Conservation (phyloP, 2,113 vertebrate species). For the Euleptes europaea region DNA sequence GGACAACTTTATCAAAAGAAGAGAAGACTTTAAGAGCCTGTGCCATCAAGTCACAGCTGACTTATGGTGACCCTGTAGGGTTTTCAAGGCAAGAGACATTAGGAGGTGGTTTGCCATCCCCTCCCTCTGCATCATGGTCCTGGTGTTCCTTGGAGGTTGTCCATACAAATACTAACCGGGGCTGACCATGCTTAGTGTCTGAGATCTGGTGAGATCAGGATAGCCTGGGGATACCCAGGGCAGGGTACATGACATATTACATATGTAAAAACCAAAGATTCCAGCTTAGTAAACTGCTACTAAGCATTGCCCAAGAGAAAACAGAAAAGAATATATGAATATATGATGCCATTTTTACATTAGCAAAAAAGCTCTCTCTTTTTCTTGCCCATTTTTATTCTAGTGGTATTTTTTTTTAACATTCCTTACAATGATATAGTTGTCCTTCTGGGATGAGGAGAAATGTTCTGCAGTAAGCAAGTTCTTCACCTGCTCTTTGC, state of each 20-base stretch:
- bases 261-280: background rate
- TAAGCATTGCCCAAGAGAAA: background rate
- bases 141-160: too few relatives aligned
- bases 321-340: background rate
- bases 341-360: background rate
- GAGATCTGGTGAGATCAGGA: too few relatives aligned
- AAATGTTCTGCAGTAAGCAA: background rate
- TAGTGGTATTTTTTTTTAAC: background rate
- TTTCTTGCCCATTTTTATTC: background rate
- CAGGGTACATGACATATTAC: background rate
- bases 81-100: too few relatives aligned
- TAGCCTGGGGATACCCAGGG: too few relatives aligned
- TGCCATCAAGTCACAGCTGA: too few relatives aligned
- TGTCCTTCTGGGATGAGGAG: background rate
- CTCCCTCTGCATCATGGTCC: too few relatives aligned
- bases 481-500: background rate
- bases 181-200: too few relatives aligned
- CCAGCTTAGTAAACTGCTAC: background rate
- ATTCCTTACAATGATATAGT: background rate
- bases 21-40: too few relatives aligned
- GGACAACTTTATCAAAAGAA: background rate
- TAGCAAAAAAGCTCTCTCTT: background rate
- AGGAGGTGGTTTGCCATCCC: too few relatives aligned
- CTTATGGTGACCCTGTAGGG: too few relatives aligned
- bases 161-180: too few relatives aligned